These are phyloP conservation scores for Ophion slaviceki DNA, from an alignment of 2,888 invertebrate genomes.

Conservation along the genomic window DNA sequence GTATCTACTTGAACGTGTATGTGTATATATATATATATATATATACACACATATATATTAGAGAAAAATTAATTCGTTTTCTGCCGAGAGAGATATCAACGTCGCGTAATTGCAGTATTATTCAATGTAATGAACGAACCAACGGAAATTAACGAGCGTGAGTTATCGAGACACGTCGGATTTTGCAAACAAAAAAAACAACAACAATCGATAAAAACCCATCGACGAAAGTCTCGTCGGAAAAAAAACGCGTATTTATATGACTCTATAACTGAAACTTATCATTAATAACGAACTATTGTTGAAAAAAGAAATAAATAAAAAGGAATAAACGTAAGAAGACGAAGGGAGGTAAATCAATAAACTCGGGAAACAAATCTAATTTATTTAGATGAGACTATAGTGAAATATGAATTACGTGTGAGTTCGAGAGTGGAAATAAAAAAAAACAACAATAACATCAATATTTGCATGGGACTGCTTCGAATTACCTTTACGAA, in stretches of 20 bases:
- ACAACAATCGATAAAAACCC: neutral
- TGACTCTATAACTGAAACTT: conserved; percentile 60
- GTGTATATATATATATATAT: conserved; percentile 1
- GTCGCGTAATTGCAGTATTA: conserved; percentile 68
- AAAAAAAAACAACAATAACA: neutral
- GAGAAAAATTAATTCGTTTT: conserved; percentile 49
- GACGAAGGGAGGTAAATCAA: conserved; percentile 49
- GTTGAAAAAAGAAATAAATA: conserved; percentile 34
- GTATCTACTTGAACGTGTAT: neutral
- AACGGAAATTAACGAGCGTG: conserved; percentile 33
- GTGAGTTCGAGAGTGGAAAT: conserved; percentile 50
- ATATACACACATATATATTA: neutral
- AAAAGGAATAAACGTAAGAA: conserved; percentile 14
- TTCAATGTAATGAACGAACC: conserved; percentile 59
- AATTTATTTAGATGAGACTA: conserved; percentile 66
- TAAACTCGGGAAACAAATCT: conserved; percentile 66
- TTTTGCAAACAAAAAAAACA: conserved; percentile 15
- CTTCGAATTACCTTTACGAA: conserved; percentile 46
- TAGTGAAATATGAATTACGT: conserved; percentile 54
- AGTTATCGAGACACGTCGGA: conserved; percentile 46
- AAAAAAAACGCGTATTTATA: conserved; percentile 55
- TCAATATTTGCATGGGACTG: conserved; percentile 49
- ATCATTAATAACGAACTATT: conserved; percentile 62
- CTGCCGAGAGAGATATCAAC: conserved; percentile 50
- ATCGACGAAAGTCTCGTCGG: conserved; percentile 49